Base-by-base conservation (phyloP, 1,140 invertebrate genomes). In the Macrobrachium rosenbergii region DNA sequence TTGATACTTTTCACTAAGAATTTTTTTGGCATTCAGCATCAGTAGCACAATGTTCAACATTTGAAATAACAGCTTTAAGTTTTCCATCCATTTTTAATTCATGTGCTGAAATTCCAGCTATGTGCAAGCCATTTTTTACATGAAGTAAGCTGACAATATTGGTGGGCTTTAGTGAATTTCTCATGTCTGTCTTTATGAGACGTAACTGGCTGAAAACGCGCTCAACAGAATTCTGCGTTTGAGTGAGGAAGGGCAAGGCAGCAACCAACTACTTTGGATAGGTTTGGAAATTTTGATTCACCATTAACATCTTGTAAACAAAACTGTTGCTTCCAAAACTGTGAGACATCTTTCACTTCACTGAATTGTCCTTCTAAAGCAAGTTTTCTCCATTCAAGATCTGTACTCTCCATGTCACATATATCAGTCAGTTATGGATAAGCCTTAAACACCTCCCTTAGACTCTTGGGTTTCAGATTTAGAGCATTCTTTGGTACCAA, bases 161-260 rank as follows among this genome's bases (percentile, higher is more conserved):
- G 63, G 17, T 78, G 76, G 52, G 37, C n/a, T 78, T 43, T 45
- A 78, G 37, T 43, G 37, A 78, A 78, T 78, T 75, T 78, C 76
- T 78, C 5, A 78, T 58, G 2, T n/a, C 6, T 69, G 79, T 81
- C 28, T 72, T 8, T 16, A 63, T 81, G 28, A 63, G 79, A 67
- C 59, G 58, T 17, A 81, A 45, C n/a, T 81, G 79, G 63, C 63
- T 64, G 63, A 81, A 81, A 64, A 81, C 43, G 7, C 45, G 79
- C 79, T 62, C 5, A 81, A 81, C 79, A 63, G 79, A 45, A 63
- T n/a, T n/a, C n/a, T n/a, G 79, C 79, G 63, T 81, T 81, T 81
- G 79, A 81, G 43, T 81, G 79, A 63, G 79, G 79, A 12, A 81
- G 43, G 23, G 79, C 12, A 1, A 81, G 79, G 17, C 52, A 11